Conservation (phyloP, 2,113 vertebrate species). For the Perccottus glenii region DNA sequence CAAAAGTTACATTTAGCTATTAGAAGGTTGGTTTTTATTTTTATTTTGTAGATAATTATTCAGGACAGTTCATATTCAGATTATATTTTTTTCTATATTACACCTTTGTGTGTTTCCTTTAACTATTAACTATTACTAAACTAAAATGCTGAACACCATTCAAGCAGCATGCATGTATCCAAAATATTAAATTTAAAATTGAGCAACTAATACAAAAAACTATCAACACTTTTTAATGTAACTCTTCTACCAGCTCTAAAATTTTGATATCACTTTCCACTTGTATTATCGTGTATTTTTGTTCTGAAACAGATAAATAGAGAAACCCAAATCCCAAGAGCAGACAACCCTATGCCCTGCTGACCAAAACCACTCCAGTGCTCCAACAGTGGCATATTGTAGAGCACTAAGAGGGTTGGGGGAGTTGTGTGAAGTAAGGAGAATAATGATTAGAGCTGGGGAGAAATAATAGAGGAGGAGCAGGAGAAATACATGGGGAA, state of each 20-base stretch:
- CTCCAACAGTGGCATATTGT: slow-evolving; percentile 41
- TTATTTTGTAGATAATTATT: no score
- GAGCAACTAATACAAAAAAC: no score
- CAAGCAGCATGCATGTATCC: no score
- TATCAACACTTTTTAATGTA: no score
- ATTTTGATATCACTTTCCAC: not conserved
- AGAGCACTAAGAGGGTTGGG: slow-evolving; percentile 33
- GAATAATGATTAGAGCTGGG: slow-evolving; percentile 71
- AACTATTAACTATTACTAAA: no score
- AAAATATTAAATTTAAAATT: no score
- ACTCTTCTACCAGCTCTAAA: not conserved
- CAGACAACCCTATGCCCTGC: slow-evolving; percentile 33
- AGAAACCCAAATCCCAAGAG: slow-evolving; percentile 11
- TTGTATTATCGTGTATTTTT: slow-evolving; percentile 2
- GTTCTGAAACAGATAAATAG: not conserved
- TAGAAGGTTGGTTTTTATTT: no score
- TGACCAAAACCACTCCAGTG: slow-evolving; percentile 43
- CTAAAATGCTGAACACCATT: no score
- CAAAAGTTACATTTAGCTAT: no score
- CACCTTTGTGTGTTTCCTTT: no score
- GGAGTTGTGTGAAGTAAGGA: slow-evolving; percentile 40
- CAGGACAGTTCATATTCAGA: no score
- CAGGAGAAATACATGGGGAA: slow-evolving; percentile 66
- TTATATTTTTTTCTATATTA: no score
- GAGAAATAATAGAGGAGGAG: slow-evolving; percentile 67